Evolutionary conservation across 2,888 invertebrate species (phyloP), one percentile per base, ranked within the genome.

Genomic region (Tenthredo livida): DNA sequence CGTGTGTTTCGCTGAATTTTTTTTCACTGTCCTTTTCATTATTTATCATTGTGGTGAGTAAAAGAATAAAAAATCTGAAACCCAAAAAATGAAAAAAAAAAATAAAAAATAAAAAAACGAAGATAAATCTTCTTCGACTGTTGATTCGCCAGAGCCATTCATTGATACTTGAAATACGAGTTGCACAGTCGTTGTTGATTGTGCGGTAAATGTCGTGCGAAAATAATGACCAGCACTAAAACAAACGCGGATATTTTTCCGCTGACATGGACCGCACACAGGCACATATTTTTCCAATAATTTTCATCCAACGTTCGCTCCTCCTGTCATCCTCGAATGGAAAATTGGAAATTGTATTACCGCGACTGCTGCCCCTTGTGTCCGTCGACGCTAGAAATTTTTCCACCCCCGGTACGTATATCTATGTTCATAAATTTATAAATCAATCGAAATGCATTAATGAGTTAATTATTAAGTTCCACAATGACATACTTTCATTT

Each of bases 301-400:
- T 54, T 78, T 78, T 78, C 58, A 58, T 58, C 58, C 78, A 54
- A 58, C 37, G 33, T 12, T 5, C 15, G 58, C 6, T 29, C 25
- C n/a, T 72, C n/a, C 75, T 43, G 75, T 75, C 75, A 75, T 40
- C 75, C 43, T 75, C 21, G 47, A 47, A 75, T 47, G n/a, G 61
- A 47, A 75, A 75, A 75, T 75, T 75, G 75, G 25, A 75, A 75
- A 75, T 75, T 47, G 40, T 47, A 75, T 75, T 75, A 47, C n/a
- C 25, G 21, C 61, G 54, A 15, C 70, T n/a, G n/a, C n/a, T 29
- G 17, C 17, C 17, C 47, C 75, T 15, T 21, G 21, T 5, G 29
- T 10, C 21, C 43, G 4, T 37, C 15, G 25, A 15, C 15, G 10
- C 4, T 37, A 72, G 17, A 33, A 29, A 40, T 40, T 33, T 33